A percentile compares a stretch with the other conserved stretches of the same genome.
Evolutionary conservation across 1,140 invertebrate genomes (phyloP).

Genomic region (Ectropis grisescens): DNA sequence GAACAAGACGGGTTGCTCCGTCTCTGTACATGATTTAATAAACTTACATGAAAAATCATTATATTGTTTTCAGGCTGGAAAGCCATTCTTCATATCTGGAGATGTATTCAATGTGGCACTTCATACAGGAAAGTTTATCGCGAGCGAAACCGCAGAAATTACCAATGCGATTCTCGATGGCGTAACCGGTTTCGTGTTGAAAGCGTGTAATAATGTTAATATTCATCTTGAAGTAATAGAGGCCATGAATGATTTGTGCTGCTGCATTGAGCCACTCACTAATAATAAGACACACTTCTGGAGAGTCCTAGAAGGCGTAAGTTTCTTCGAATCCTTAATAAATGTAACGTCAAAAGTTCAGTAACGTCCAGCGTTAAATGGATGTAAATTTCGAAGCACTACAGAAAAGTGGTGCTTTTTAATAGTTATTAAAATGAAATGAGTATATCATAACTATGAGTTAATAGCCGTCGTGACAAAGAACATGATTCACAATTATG

Average conservation of each 20-base stretch:
- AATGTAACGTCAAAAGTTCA: too few species aligned
- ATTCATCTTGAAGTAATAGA: conserved; percentile 18
- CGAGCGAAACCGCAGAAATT: conserved; percentile 32
- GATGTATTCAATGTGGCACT: conserved; percentile 23
- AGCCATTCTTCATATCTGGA: conserved; percentile 32
- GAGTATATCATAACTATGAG: too few species aligned
- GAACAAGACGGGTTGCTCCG: too few species aligned
- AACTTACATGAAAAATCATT: not conserved
- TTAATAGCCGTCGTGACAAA: too few species aligned
- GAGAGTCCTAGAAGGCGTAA: conserved; percentile 24
- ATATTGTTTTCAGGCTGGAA: conserved; percentile 33
- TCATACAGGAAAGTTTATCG: conserved; percentile 12
- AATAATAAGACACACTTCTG: conserved; percentile 18
- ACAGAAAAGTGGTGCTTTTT: too few species aligned
- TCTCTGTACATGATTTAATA: too few species aligned
- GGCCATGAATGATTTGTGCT: conserved; percentile 26
- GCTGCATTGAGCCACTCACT: conserved; percentile 26
- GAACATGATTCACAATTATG: too few species aligned
- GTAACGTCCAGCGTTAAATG: too few species aligned
- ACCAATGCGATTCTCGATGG: conserved; percentile 39
- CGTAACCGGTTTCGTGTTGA: conserved; percentile 32
- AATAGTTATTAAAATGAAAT: too few species aligned
- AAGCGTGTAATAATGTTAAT: conserved; percentile 20
- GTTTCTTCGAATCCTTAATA: not conserved
- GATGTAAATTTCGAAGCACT: too few species aligned